Percentiles rank a stretch among this genome's conserved stretches.
Conservation (phyloP, 2,113 vertebrate species). For the Quiscalus mexicanus region DNA sequence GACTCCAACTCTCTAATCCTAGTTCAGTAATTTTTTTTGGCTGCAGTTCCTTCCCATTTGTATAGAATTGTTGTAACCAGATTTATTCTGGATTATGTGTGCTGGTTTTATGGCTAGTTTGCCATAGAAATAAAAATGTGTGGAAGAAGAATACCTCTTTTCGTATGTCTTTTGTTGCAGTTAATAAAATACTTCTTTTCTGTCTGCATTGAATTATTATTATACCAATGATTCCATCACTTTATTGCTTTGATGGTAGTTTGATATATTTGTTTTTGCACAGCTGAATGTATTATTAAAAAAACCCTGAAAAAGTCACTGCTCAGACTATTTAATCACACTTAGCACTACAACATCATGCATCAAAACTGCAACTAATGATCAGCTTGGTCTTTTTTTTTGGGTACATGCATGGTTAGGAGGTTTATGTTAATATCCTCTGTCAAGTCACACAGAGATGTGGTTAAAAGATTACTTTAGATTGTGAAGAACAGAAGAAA, state of each 20-base stretch:
- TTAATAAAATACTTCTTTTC: neutral
- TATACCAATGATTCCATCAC: neutral
- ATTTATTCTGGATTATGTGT: neutral
- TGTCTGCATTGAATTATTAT: neutral
- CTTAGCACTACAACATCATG: neutral
- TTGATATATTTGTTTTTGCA: neutral
- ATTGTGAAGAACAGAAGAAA: neutral
- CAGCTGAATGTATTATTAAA: neutral
- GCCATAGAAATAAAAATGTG: neutral
- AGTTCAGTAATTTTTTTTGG: neutral
- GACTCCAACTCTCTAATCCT: neutral
- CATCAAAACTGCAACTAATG: conserved; percentile 14
- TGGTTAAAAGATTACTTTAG: neutral
- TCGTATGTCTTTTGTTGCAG: neutral
- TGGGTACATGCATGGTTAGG: neutral
- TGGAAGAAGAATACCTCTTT: neutral
- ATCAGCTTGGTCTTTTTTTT: neutral
- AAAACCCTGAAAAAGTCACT: conserved; percentile 13
- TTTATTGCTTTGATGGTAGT: neutral
- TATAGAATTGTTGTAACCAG: neutral
- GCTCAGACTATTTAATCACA: conserved; percentile 30
- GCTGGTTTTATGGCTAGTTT: neutral
- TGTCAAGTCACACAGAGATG: neutral
- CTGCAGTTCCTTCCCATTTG: neutral
- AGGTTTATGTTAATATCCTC: neutral